These are phyloP conservation scores for Elachura formosa DNA, from an alignment of 2,113 vertebrate species.

Conservation along the genomic window DNA sequence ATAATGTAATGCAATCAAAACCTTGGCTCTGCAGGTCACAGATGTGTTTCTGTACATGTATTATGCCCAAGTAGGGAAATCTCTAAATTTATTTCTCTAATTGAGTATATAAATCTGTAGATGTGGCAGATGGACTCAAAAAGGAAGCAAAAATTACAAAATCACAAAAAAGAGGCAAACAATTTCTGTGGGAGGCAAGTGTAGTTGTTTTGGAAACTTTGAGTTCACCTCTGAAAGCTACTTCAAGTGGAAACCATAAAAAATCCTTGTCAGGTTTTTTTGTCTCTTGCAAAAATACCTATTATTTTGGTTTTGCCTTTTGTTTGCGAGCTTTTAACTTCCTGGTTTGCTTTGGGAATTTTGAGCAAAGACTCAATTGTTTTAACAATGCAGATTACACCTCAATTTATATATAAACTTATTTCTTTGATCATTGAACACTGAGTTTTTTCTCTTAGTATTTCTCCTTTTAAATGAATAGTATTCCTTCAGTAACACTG, in stretches of 20 bases:
- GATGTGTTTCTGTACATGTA: neutral
- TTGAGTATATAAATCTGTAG: neutral
- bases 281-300: neutral
- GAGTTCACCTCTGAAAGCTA: neutral
- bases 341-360: neutral
- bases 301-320: neutral
- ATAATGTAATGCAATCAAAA: neutral
- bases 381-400: neutral
- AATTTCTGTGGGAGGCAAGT: neutral
- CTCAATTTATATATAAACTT: rapidly evolving
- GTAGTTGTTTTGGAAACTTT: neutral
- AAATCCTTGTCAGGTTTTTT: neutral
- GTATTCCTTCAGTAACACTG: neutral
- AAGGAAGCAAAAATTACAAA: neutral
- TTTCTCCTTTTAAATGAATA: neutral
- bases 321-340: neutral
- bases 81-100: neutral
- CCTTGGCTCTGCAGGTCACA: neutral
- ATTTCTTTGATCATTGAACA: neutral
- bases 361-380: neutral
- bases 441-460: neutral
- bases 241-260: neutral
- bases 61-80: neutral
- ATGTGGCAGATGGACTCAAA: neutral
- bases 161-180: neutral